Base-by-base conservation (phyloP, 92 coral and sea anemone genomes). In the Heteractis magnifica region DNA sequence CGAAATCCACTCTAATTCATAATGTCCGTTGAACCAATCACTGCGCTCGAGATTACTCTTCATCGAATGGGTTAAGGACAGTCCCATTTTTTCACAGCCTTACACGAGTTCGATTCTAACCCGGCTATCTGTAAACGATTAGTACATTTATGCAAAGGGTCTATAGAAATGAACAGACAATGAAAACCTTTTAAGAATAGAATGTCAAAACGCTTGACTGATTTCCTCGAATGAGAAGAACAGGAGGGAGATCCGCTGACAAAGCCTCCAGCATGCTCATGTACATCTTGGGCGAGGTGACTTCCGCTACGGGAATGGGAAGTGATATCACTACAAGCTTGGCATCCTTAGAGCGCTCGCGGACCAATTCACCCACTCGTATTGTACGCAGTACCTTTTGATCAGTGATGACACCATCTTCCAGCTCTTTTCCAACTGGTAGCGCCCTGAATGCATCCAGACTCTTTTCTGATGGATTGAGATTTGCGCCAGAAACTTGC, bases 211-310 rank as follows among this genome's bases (percentile, higher is more conserved):
- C 99, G 77, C 90, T 97, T 10, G 92, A 91, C 72, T 97, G 99
- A 76, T 97, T 97, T 71, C 99, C 99, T 13, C 99, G 97, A 26
- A 94, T 95, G 72, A 97, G 89, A 75, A 97, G 85, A 16, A 94
- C 95, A 0, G 98, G 99, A 10, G 99, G 99, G 73, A 92, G 86
- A 79, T 90, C 93, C 68, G 77, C 76, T 62, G 98, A 92, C 85
- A 97, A 49, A 79, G 92, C 92, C 83, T 97, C 99, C 72, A 97
- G 90, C 99, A 98, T 94, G 82, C 99, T 97, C 99, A 97, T 94
- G 87, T 97, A 97, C 97, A 97, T 89, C 86, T 87, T 52, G 10
- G 94, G 95, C 51, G 95, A 85, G 19, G 97, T 93, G 72, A 94
- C 98, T 7, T 90, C 99, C 65, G 88, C 94, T n/a, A 93, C 88